Base-by-base conservation (phyloP, 2,888 invertebrate species). In the Cylindroiulus punctatus region DNA sequence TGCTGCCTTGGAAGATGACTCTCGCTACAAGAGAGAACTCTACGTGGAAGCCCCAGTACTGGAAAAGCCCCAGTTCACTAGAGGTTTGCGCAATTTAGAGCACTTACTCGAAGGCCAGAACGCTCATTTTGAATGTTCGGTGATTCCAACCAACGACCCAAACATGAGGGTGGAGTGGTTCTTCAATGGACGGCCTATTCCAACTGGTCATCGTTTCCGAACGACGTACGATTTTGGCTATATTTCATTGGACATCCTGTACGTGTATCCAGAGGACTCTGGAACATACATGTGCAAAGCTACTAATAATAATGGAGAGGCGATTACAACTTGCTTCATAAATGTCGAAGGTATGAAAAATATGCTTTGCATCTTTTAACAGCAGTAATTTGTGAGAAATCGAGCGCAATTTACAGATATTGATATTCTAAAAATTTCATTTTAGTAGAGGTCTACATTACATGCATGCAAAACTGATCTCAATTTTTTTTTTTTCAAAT, bases 151-250 rank as follows among this genome's bases (percentile, higher is more conserved):
- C 57, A 98, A 98, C 90, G 99, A 99, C 91, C 98, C 99, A 5
- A 97, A 97, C 12, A 98, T 99, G 98, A 95, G 95, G 89, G 97
- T 99, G 14, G 98, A 99, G 92, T 99, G 99, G 99, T 98, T 94
- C 92, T 96, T 97, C 91, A 97, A 99, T 91, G 98, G 98, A 86
- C 93, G 95, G 89, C 98, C 98, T 2, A 94, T 99, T 89, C 95
- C 96, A 40, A 76, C 85, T 19, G 93, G 98, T 84, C 98, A 98
- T 91, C 94, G 99, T 88, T 99, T 98, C 92, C 97, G 97, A 91
- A 97, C 98, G 4, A 96, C 96, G 2, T 96, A 98, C 90, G 99
- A 99, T 91, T 99, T 99, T 91, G 99, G 99, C 88, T 98, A 96
- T 91, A 98, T 98, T 40, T 97, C 98, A 47, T 92, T 99, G 89